Conservation (phyloP, 2,888 invertebrate genomes). For the Girardia tigrina region DNA sequence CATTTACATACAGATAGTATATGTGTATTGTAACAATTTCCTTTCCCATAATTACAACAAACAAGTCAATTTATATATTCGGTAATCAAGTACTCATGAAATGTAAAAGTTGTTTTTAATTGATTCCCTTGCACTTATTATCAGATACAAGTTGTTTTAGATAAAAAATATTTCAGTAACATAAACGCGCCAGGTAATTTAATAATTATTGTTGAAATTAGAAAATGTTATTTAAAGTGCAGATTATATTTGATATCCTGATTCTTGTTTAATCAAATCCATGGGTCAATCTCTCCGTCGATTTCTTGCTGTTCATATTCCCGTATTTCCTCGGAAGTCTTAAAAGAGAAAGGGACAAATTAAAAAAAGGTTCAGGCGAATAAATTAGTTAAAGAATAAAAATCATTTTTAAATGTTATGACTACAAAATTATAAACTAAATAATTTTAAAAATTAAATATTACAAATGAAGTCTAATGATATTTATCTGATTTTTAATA, state of each 20-base stretch:
- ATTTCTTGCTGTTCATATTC: constrained; percentile 29
- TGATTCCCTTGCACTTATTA: constrained; percentile 23
- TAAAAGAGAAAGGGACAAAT: not conserved
- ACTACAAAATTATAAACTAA: too few species aligned
- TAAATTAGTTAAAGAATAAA: too few species aligned
- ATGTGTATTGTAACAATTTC: constrained; percentile 16
- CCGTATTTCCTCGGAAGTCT: constrained; percentile 19
- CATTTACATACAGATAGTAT: constrained; percentile 8
- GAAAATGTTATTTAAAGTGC: not conserved
- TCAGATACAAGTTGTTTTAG: too few species aligned
- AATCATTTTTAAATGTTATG: too few species aligned
- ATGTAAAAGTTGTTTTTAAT: constrained; percentile 9
- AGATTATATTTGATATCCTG: too few species aligned
- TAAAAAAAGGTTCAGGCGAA: not conserved
- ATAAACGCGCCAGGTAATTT: not conserved
- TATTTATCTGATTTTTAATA: too few species aligned
- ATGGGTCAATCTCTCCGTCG: constrained; percentile 29
- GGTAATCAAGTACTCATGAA: constrained; percentile 23
- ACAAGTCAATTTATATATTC: constrained; percentile 19
- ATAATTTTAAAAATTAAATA: too few species aligned
- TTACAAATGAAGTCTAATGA: too few species aligned
- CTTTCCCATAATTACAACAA: constrained; percentile 10
- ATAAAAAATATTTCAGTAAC: too few species aligned
- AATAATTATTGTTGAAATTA: not conserved
- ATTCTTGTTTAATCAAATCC: not conserved